Evolutionary conservation across 2,888 invertebrate genomes (phyloP).

Genomic region (Eristalis arbustorum): DNA sequence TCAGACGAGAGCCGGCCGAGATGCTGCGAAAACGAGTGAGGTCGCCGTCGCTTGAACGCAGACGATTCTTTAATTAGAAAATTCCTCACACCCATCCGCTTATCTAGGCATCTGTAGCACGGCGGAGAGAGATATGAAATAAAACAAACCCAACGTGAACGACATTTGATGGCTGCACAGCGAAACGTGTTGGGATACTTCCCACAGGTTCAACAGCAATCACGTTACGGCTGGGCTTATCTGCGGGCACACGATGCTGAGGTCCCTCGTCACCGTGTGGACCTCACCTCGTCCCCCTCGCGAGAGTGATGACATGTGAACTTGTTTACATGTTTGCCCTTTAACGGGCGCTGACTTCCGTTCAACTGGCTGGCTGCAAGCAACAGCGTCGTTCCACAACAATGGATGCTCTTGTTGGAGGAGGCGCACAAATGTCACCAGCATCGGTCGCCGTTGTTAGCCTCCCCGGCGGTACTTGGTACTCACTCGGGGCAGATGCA

Average conservation of each 20-base stretch:
- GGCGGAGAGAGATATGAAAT: constrained; percentile 12
- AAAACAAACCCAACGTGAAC: constrained; percentile 4
- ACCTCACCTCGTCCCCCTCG: too few relatives aligned
- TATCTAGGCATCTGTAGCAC: constrained; percentile 57
- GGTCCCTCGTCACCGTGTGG: not conserved
- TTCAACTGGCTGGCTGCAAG: constrained; percentile 39
- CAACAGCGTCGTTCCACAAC: constrained; percentile 25
- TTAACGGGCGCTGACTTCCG: constrained; percentile 65
- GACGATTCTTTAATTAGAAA: constrained; percentile 21
- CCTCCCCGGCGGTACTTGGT: not conserved
- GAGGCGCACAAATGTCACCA: constrained; percentile 50
- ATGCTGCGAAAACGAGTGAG: not conserved
- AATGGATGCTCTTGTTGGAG: constrained; percentile 58
- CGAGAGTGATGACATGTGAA: constrained; percentile 46
- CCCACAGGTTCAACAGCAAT: constrained; percentile 12
- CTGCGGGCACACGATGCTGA: not conserved
- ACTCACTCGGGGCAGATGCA: constrained; percentile 32
- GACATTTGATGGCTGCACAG: not conserved
- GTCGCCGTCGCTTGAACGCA: not conserved
- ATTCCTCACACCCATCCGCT: constrained; percentile 24
- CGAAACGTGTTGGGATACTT: constrained; percentile 5
- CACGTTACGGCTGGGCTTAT: not conserved
- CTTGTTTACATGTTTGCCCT: constrained; percentile 67
- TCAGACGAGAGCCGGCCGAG: not conserved
- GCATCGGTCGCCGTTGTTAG: constrained; percentile 26